Conservation (phyloP, 2,113 vertebrate genomes). For the Daphoenositta chrysoptera region DNA sequence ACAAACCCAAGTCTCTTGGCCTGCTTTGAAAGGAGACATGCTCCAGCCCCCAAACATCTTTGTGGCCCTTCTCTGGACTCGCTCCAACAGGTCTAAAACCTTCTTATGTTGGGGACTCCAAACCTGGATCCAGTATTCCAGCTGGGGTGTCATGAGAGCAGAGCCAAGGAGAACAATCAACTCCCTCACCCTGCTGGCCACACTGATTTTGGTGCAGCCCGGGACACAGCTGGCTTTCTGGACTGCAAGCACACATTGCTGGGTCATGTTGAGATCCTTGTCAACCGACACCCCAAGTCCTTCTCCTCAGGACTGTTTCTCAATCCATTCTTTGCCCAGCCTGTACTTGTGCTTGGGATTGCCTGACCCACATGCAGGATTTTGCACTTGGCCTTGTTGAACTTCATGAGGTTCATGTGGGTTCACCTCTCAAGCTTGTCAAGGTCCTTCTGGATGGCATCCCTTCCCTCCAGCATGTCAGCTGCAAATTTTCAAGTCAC, state of each 20-base stretch:
- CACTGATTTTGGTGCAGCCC: background rate
- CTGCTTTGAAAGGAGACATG: background rate
- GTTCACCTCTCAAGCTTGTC: background rate
- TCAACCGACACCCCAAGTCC: background rate
- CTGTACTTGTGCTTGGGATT: background rate
- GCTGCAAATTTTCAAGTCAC: background rate
- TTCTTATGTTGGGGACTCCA: background rate
- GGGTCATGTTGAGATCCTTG: background rate
- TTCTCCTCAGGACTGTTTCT: background rate
- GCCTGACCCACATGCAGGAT: background rate
- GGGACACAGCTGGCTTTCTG: background rate
- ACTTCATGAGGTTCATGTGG: background rate
- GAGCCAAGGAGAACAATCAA: background rate
- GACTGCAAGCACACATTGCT: background rate
- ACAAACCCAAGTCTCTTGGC: background rate
- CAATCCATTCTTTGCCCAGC: background rate
- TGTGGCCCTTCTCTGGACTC: background rate
- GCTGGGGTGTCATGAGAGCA: background rate
- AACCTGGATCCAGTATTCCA: accelerated
- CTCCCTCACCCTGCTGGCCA: background rate
- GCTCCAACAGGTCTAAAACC: background rate
- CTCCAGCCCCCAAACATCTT: background rate
- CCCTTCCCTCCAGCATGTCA: accelerated
- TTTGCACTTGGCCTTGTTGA: background rate
- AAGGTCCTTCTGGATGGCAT: background rate